Percentiles rank a stretch among this genome's conserved stretches.
These are phyloP conservation scores for Drosophila navojoa DNA, from an alignment of 1,140 invertebrate species.

Conservation along the genomic window DNA sequence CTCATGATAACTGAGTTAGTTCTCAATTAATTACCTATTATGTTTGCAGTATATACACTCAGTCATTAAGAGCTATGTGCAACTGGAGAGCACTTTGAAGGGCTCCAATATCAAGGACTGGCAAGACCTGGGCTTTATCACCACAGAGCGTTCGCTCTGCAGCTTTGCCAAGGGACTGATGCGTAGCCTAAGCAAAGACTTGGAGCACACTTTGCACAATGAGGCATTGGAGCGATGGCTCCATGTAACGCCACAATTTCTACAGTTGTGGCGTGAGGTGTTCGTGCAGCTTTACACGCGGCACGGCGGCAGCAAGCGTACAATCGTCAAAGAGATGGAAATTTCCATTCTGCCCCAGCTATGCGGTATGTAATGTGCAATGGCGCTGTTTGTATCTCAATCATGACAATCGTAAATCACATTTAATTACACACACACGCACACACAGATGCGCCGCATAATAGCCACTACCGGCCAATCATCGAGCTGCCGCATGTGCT, in stretches of 20 bases:
- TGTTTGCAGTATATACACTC: constrained; percentile 74
- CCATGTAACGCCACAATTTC: constrained; percentile 74
- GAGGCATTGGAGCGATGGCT: constrained; percentile 77
- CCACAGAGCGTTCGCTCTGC: constrained; percentile 84
- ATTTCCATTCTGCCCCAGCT: constrained; percentile 72
- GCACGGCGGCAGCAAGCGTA: constrained; percentile 78
- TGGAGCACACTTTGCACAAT: constrained; percentile 66
- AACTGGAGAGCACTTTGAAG: constrained; percentile 64
- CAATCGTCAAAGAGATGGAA: constrained; percentile 73
- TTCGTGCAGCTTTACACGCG: constrained; percentile 85
- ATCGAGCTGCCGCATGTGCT: constrained; percentile 90
- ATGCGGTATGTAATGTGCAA: constrained; percentile 47
- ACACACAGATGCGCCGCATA: constrained; percentile 62
- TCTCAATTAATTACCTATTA: neutral
- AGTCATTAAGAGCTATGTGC: constrained; percentile 78
- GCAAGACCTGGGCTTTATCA: constrained; percentile 85
- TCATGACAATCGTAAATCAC: constrained; percentile 28
- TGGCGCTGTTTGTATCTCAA: neutral
- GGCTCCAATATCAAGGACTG: constrained; percentile 83
- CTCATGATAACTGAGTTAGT: neutral
- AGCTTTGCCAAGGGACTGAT: constrained; percentile 85
- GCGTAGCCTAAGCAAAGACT: constrained; percentile 67
- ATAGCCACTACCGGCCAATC: constrained; percentile 89
- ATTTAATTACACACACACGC: constrained; percentile 5
- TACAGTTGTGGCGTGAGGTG: constrained; percentile 85